Evolutionary conservation across 2,888 invertebrate species (phyloP).

Genomic region (Eupithecia insigniata): DNA sequence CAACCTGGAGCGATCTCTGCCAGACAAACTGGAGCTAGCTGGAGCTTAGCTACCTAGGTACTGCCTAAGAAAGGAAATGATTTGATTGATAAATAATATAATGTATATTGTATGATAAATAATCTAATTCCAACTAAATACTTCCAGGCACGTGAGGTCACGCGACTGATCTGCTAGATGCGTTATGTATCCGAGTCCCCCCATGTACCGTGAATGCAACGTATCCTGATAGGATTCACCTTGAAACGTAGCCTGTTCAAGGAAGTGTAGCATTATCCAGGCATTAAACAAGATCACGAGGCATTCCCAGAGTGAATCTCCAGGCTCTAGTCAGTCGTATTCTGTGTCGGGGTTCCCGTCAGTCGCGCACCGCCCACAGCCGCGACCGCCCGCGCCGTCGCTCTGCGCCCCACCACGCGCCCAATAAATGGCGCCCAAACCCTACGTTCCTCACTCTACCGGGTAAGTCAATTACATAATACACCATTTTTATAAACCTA

Average conservation of each 20-base stretch:
- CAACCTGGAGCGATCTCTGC: too few species aligned
- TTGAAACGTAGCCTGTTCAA: slow-evolving; percentile 1
- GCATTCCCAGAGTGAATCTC: slow-evolving; percentile 3
- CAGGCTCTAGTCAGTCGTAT: background rate
- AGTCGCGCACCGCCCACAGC: slow-evolving; percentile 74
- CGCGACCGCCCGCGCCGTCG: slow-evolving; percentile 58
- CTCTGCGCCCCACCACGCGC: slow-evolving; percentile 68
- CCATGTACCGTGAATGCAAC: slow-evolving; percentile 3
- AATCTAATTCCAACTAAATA: background rate
- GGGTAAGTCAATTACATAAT: slow-evolving; percentile 72
- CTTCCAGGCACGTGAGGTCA: background rate
- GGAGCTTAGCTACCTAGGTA: background rate
- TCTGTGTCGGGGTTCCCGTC: slow-evolving; percentile 50
- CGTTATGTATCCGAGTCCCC: background rate
- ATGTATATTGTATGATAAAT: too few species aligned
- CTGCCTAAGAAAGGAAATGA: too few species aligned
- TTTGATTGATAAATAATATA: too few species aligned
- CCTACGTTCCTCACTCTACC: slow-evolving; percentile 71
- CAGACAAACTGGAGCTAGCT: too few species aligned
- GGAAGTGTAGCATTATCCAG: slow-evolving; percentile 7
- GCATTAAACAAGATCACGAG: slow-evolving; percentile 6
- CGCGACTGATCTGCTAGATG: background rate
- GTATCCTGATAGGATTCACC: background rate
- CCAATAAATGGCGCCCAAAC: slow-evolving; percentile 77
- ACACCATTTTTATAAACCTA: slow-evolving; percentile 20